These are phyloP conservation scores for Samia ricini DNA, from an alignment of 1,140 invertebrate genomes.

Conservation along the genomic window DNA sequence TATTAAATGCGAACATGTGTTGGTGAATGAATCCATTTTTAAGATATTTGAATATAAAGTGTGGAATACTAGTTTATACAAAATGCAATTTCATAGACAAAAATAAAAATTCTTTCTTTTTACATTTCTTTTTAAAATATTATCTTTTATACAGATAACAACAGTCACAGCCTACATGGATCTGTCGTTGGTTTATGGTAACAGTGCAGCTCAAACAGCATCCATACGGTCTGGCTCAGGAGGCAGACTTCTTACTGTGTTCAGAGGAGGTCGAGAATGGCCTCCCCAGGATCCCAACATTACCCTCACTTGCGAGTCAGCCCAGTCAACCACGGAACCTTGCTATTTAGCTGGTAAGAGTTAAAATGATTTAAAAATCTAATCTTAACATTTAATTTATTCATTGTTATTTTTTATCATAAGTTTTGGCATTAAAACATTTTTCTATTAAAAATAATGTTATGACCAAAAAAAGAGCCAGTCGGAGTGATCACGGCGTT, in stretches of 20 bases:
- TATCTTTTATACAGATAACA: constrained; percentile 79
- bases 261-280: constrained; percentile 82
- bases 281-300: constrained; percentile 83
- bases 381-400: no score
- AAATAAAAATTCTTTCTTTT: neutral
- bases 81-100: neutral
- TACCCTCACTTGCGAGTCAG: constrained; percentile 80
- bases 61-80: no score
- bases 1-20: no score
- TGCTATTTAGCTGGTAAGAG: constrained; percentile 84
- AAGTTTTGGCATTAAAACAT: no score
- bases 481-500: no score
- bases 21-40: no score
- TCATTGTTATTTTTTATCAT: no score
- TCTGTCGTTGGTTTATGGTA: constrained; percentile 91
- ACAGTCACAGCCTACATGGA: constrained; percentile 92
- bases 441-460: no score
- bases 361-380: constrained; percentile 2
- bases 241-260: constrained; percentile 81
- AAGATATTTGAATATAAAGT: no score
- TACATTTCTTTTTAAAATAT: neutral
- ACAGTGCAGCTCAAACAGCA: constrained; percentile 80
- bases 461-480: no score
- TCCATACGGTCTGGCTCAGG: constrained; percentile 81
- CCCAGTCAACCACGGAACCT: constrained; percentile 78